Evolutionary conservation across 2,888 invertebrate genomes (phyloP).

Genomic region (Eumacrocentrus americanus): DNA sequence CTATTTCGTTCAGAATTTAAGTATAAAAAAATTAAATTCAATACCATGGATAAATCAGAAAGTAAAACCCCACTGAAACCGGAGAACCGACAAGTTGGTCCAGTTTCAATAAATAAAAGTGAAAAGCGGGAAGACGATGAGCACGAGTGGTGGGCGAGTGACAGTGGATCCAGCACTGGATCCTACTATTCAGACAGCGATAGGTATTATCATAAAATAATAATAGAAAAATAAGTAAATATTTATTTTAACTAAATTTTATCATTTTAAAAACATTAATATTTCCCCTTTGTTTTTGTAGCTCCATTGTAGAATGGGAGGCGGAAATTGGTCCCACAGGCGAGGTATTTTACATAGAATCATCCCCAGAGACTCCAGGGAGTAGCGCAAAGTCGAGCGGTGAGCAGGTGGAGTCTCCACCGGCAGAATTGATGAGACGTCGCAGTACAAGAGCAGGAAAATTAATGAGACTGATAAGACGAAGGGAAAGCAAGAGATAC

Average conservation of each 20-base stretch:
- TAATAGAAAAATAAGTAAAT: neutral
- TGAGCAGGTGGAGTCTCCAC: slow-evolving; percentile 40
- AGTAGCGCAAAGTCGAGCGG: slow-evolving; percentile 32
- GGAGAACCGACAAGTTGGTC: slow-evolving; percentile 32
- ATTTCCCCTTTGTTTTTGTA: slow-evolving; percentile 27
- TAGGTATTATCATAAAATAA: slow-evolving; percentile 42
- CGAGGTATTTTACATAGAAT: slow-evolving; percentile 57
- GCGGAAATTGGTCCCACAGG: slow-evolving; percentile 50
- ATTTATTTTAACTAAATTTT: slow-evolving; percentile 2
- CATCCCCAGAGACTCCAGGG: slow-evolving; percentile 41
- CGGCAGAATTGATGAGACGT: slow-evolving; percentile 52
- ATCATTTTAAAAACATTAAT: neutral
- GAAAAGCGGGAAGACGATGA: slow-evolving; percentile 47
- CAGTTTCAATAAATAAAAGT: slow-evolving; percentile 29
- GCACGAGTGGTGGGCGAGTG: slow-evolving; percentile 58
- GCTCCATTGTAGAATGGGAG: slow-evolving; percentile 58
- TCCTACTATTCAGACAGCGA: slow-evolving; percentile 58
- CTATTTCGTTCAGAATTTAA: too few relatives aligned
- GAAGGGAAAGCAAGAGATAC: slow-evolving; percentile 64
- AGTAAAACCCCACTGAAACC: slow-evolving; percentile 37
- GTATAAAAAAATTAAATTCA: neutral
- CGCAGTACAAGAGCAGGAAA: slow-evolving; percentile 60
- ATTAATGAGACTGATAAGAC: slow-evolving; percentile 63
- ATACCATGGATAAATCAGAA: slow-evolving; percentile 38
- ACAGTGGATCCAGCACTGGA: slow-evolving; percentile 56